Percentiles rank a stretch among this genome's conserved stretches.
Evolutionary conservation across 2,888 invertebrate genomes (phyloP).

Genomic region (Willowsia nigromaculata): DNA sequence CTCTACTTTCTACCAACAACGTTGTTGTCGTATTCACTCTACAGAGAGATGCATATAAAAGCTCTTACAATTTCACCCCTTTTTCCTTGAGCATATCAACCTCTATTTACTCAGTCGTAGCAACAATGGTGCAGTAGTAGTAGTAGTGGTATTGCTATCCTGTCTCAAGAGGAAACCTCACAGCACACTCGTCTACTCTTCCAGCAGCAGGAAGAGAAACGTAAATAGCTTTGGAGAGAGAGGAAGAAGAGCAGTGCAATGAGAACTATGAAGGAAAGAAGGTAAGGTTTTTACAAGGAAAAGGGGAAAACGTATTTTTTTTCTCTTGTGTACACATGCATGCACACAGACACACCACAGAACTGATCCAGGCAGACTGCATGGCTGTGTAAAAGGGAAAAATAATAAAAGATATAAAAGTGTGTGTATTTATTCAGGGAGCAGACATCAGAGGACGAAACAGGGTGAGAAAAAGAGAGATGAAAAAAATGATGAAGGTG

Average conservation of each 20-base stretch:
- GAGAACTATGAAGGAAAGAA: conserved; percentile 3
- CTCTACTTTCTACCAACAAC: background rate
- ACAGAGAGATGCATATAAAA: no score
- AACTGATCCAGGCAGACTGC: conserved; percentile 1
- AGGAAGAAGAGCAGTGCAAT: background rate
- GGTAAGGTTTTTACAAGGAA: conserved; percentile 15
- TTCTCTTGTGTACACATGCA: background rate
- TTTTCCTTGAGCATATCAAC: background rate
- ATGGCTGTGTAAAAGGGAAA: conserved; percentile 11
- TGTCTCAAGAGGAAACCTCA: conserved; percentile 44
- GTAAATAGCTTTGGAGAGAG: conserved; percentile 20
- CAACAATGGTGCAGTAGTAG: background rate
- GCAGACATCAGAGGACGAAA: background rate
- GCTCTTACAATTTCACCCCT: conserved; percentile 28
- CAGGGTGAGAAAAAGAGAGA: background rate
- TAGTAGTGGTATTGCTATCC: background rate
- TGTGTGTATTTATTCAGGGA: background rate
- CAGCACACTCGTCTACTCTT: background rate
- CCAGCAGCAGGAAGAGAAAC: background rate
- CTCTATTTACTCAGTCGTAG: no score
- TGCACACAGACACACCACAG: background rate
- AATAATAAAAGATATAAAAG: background rate
- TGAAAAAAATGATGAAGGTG: conserved; percentile 50
- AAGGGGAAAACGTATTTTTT: background rate
- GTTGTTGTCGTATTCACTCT: no score